Base-by-base conservation (phyloP, 2,797 vertebrate genomes). In the Sebastes iracundus region DNA sequence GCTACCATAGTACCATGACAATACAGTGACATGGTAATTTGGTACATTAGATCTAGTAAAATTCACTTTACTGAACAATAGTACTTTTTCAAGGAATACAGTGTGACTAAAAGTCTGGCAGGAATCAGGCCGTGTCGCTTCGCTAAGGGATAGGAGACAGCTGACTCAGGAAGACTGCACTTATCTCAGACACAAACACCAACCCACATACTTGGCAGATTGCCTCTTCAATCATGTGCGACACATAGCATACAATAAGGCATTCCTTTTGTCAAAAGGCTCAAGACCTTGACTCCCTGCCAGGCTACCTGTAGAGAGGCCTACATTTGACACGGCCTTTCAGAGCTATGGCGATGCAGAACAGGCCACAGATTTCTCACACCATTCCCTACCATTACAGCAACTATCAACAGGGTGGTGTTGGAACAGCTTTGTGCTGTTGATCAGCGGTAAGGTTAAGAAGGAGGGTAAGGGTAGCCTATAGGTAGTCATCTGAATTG, bases 101-200 rank as follows among this genome's bases (percentile, higher is more conserved):
- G 12, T 64, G 46, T 52, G 11, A 66, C 30, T 25, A 67, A 72
- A 70, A 16, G 14, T 55, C 56, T 73, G 68, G 16, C 42, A 69
- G 62, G 63, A 71, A 61, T 62, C 63, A 73, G 68, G 16, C 77
- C 2, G 2, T 52, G 58, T 73, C 65, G 75, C 38, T 75, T 73
- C 60, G 72, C 78, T 75, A 75, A 82, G 72, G 46, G 63, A 76
- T 69, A 12, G 42, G 20, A 85, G 75, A 80, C 82, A 81, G 87
- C 90, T 88, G 92, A 92, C 77, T 90, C 79, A 66, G 83, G 71
- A 20, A 72, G 68, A 64, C 22, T 49, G 14, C 67, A 66, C 72
- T 66, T 68, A 70, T 64, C 69, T 75, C 68, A 64, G 67, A 58
- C 70, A 61, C 69, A 72, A 52, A 72, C 80, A 72, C 7, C 32